Evolutionary conservation across 2,113 vertebrate genomes (phyloP).

Genomic region (Rhineura floridana): DNA sequence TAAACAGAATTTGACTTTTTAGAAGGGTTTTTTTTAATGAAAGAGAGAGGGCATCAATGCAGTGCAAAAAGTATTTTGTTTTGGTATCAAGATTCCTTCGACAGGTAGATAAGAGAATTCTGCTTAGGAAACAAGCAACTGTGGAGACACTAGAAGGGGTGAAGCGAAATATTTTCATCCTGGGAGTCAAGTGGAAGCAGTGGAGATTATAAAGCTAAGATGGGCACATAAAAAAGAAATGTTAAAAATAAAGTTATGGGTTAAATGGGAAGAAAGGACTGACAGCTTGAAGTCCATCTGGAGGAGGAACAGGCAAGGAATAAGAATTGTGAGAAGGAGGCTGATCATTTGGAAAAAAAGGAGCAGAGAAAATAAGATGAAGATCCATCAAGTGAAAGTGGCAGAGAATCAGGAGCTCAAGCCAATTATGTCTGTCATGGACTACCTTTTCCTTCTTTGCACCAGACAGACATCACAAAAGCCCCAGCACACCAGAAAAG

Average conservation of each 20-base stretch:
- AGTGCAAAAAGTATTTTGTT: neutral
- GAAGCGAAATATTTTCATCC: neutral
- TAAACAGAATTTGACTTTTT: neutral
- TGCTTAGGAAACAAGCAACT: neutral
- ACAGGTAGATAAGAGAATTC: neutral
- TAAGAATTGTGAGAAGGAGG: neutral
- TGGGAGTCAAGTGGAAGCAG: neutral
- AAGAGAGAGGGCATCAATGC: neutral
- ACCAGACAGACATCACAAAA: no score
- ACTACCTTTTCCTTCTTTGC: neutral
- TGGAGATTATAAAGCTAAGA: neutral
- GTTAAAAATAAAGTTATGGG: neutral
- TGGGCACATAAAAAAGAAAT: neutral
- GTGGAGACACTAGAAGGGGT: neutral
- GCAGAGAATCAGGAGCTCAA: neutral
- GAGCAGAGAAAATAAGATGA: neutral
- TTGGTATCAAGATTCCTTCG: no score
- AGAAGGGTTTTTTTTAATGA: neutral
- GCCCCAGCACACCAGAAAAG: neutral
- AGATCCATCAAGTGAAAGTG: neutral
- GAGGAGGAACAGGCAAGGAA: neutral
- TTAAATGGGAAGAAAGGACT: neutral
- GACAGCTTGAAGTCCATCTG: neutral
- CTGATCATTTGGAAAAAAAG: neutral
- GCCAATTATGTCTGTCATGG: neutral